Conservation (phyloP, 2,797 vertebrate genomes). For the Halcyon badia region DNA sequence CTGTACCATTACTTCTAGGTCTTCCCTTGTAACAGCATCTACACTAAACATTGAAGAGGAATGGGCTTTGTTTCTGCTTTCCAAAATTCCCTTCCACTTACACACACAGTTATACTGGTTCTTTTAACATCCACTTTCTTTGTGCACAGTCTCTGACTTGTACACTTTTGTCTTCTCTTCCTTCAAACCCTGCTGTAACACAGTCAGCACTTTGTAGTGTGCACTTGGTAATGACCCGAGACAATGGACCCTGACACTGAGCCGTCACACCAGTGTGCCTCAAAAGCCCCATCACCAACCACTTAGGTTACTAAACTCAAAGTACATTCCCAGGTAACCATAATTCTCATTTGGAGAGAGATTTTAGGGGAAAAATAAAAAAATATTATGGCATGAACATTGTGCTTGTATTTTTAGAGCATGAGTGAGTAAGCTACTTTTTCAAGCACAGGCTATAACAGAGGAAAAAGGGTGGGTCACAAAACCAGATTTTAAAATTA, state of each 20-base stretch:
- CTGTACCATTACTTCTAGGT: background rate
- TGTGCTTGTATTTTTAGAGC: background rate
- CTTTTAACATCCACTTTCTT: background rate
- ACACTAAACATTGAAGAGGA: background rate
- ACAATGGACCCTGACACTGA: background rate
- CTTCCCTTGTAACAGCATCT: background rate
- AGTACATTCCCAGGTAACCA: background rate
- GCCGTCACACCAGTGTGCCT: background rate
- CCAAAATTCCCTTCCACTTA: background rate
- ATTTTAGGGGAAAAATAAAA: background rate
- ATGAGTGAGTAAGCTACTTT: background rate
- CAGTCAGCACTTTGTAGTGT: background rate
- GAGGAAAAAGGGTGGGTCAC: background rate
- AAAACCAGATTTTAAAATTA: background rate
- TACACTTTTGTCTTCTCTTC: background rate
- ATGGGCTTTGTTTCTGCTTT: background rate
- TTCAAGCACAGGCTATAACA: background rate
- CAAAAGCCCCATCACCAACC: background rate
- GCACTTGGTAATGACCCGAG: background rate
- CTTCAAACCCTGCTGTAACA: background rate
- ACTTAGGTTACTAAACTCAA: background rate
- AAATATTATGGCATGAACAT: background rate
- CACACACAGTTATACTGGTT: background rate
- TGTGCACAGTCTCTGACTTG: background rate
- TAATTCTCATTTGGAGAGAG: background rate